Evolutionary conservation across 2,797 vertebrate genomes (phyloP).

Genomic region (Leptodactylus fallax): DNA sequence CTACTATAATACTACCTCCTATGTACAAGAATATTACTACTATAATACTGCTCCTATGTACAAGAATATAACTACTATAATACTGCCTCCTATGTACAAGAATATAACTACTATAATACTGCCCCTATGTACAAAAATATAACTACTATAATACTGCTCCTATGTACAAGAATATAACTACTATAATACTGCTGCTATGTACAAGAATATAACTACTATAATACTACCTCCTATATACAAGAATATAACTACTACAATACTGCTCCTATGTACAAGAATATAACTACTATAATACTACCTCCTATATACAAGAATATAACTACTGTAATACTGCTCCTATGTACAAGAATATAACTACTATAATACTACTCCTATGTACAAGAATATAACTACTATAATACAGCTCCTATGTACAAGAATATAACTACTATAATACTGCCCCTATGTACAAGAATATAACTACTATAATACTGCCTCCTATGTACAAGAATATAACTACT

Average conservation of each 20-base stretch:
- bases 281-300: background rate
- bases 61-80: constrained; percentile 15
- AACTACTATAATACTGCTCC: too few relatives aligned
- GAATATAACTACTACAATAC: constrained; percentile 19
- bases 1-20: background rate
- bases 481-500: too few relatives aligned
- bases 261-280: background rate
- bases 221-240: background rate
- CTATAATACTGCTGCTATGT: constrained; percentile 1
- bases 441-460: too few relatives aligned
- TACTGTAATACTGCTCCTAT: background rate
- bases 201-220: background rate
- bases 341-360: background rate
- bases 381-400: background rate
- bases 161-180: background rate
- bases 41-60: background rate
- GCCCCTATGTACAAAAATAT: too few relatives aligned
- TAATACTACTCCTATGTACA: background rate
- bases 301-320: background rate
- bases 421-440: background rate
- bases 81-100: background rate
- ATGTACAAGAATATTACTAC: background rate
- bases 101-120: background rate
- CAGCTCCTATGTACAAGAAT: background rate
- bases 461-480: too few relatives aligned